A percentile compares a stretch with the other conserved stretches of the same genome.
Conservation (phyloP, 2,113 vertebrate genomes). For the Glareola pratincola region DNA sequence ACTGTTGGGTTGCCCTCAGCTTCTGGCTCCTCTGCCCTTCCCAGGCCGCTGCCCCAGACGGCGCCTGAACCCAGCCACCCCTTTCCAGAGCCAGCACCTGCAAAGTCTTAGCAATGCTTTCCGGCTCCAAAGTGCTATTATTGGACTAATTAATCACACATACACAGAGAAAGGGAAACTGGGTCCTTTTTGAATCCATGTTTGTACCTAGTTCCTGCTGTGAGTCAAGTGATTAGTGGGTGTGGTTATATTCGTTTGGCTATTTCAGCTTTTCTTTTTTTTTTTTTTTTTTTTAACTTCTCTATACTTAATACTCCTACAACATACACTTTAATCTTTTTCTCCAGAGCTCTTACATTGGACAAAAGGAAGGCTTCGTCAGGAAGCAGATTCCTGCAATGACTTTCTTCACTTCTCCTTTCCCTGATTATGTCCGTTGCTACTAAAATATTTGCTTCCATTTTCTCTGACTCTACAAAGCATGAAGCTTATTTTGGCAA, state of each 20-base stretch:
- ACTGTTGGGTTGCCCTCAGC: fast-evolving
- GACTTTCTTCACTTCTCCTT: background rate
- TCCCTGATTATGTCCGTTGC: background rate
- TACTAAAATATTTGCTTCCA: background rate
- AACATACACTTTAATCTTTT: background rate
- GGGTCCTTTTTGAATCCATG: background rate
- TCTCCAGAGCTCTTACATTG: background rate
- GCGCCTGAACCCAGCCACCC: background rate
- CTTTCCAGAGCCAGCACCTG: background rate
- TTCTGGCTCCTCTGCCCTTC: background rate
- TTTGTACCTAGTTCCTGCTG: background rate
- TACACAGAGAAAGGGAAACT: background rate
- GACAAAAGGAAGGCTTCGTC: background rate
- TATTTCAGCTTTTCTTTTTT: background rate
- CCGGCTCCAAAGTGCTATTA: background rate
- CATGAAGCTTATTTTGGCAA: background rate
- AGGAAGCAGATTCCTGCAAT: background rate
- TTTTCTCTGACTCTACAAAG: background rate
- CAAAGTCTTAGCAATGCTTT: background rate
- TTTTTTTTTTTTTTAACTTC: background rate
- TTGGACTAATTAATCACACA: background rate
- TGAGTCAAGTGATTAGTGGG: background rate
- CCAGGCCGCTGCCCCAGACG: background rate
- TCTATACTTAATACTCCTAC: background rate
- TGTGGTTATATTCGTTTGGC: background rate